A percentile compares a stretch with the other conserved stretches of the same genome.
Evolutionary conservation across 2,888 invertebrate species (phyloP).

Genomic region (Calliphora vomitoria): DNA sequence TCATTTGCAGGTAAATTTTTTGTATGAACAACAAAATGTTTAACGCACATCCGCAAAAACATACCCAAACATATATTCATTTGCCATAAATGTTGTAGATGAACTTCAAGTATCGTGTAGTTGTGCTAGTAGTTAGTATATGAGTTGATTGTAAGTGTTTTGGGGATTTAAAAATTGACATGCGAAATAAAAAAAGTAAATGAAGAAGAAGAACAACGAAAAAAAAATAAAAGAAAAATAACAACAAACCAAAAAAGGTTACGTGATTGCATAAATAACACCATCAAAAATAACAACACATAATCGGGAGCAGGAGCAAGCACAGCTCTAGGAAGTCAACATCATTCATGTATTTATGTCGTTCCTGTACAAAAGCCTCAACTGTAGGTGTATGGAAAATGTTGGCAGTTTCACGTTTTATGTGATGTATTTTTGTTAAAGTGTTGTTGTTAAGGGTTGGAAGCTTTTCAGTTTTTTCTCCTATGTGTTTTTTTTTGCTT

Average conservation of each 20-base stretch:
- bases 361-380: neutral
- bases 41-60: constrained; percentile 1
- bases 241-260: constrained; percentile 34
- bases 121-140: neutral
- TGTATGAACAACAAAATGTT: neutral
- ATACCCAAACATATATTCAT: neutral
- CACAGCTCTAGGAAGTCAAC: constrained; percentile 37
- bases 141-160: constrained; percentile 54
- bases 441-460: constrained; percentile 9
- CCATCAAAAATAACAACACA: constrained; percentile 43
- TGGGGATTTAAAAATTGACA: constrained; percentile 71
- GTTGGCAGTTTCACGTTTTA: constrained; percentile 14
- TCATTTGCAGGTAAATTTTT: constrained; percentile 13
- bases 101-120: constrained; percentile 33
- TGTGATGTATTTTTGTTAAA: neutral
- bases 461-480: neutral
- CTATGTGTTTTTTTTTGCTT: neutral
- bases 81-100: constrained; percentile 40
- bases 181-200: constrained; percentile 46
- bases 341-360: neutral
- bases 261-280: constrained; percentile 65
- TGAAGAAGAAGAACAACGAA: neutral
- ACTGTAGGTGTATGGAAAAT: constrained; percentile 16
- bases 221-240: constrained; percentile 9
- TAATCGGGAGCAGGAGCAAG: constrained; percentile 34